Conservation (phyloP, 2,113 vertebrate genomes). For the Periophthalmodon schlosseri region DNA sequence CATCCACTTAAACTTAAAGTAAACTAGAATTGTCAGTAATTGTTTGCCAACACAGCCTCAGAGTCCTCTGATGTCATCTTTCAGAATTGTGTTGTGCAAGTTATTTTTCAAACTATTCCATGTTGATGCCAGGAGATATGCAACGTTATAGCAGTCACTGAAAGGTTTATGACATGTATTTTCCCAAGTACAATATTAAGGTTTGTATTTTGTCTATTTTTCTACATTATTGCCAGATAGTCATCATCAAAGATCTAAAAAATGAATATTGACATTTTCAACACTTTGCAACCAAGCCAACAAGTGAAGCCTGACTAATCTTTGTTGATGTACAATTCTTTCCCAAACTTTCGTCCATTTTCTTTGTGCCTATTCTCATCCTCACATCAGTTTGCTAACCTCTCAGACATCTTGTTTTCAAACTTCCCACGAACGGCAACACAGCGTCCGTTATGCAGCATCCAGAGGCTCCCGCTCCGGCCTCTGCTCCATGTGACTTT, state of each 20-base stretch:
- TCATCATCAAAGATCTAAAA: neutral
- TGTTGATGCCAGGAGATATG: neutral
- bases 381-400: constrained; percentile 29
- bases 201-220: neutral
- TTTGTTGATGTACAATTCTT: constrained; percentile 21
- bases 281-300: neutral
- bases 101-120: neutral
- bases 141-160: neutral
- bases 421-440: constrained; percentile 70
- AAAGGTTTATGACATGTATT: neutral
- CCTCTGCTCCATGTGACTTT: constrained; percentile 77
- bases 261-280: neutral
- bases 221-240: neutral
- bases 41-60: neutral
- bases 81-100: neutral
- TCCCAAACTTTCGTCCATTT: constrained; percentile 25
- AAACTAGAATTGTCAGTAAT: neutral
- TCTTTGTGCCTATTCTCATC: constrained; percentile 17
- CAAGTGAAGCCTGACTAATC: no score
- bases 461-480: constrained; percentile 58
- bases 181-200: neutral
- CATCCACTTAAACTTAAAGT: neutral
- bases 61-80: neutral
- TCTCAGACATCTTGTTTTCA: constrained; percentile 67
- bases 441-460: constrained; percentile 60